A percentile compares a stretch with the other conserved stretches of the same genome.
Conservation (phyloP, 2,797 vertebrate species). For the Peromyscus eremicus region DNA sequence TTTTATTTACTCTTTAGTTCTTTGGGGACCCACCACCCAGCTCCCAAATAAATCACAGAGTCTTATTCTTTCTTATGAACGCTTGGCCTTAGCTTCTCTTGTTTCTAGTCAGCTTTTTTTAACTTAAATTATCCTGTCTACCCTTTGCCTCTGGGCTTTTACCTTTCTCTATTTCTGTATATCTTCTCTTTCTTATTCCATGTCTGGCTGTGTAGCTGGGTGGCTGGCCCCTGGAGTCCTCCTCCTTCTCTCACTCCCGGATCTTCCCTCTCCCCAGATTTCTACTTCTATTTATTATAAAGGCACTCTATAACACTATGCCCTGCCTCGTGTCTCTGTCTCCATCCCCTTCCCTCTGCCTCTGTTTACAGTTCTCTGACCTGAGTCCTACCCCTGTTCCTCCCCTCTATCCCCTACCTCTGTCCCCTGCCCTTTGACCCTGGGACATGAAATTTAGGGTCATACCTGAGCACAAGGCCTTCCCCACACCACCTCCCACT, state of each 20-base stretch:
- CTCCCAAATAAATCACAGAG: not conserved
- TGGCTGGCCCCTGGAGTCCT: not conserved
- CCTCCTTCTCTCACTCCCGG: not conserved
- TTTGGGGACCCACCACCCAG: not conserved
- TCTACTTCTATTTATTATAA: too few species aligned
- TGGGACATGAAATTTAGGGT: not conserved
- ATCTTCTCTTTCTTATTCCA: too few species aligned
- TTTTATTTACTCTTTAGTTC: not conserved
- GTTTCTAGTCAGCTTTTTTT: not conserved
- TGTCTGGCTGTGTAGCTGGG: not conserved
- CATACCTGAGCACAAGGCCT: not conserved
- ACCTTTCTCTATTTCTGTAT: not conserved
- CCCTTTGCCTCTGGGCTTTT: not conserved
- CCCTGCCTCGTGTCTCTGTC: not conserved
- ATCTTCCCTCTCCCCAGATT: too few species aligned
- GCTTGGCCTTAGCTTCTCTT: not conserved
- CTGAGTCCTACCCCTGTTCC: not conserved
- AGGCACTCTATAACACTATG: not conserved
- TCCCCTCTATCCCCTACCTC: not conserved
- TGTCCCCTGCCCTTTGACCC: not conserved
- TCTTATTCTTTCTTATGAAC: not conserved
- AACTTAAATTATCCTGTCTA: not conserved
- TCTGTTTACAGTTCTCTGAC: not conserved
- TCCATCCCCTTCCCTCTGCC: not conserved
- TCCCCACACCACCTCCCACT: not conserved